Evolutionary conservation across 2,888 invertebrate species (phyloP), one percentile per base, ranked within the genome.

Genomic region (Pardosa pseudoannulata): DNA sequence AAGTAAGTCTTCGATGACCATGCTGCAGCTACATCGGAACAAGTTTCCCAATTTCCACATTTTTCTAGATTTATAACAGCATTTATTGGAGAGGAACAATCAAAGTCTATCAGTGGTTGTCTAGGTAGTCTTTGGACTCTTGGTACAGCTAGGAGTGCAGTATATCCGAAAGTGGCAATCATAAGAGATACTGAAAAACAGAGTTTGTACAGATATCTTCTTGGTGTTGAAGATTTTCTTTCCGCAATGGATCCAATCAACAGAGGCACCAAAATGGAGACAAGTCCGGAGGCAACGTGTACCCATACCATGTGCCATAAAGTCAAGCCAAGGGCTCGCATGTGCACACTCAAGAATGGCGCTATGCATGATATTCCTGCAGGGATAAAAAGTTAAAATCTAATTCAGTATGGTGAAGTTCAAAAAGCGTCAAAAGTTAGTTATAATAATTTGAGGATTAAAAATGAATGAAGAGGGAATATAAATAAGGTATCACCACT

Each of bases 321-420:
- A 75, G 94, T 94, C 89, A 97, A 91, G 0, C 96, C 97, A 88
- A 95, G 93, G 86, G 93, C 92, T 88, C 93, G 92, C 95, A 96
- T 95, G 92, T 96, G 96, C 83, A 95, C 93, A 23, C 96, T 94
- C 88, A 97, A 94, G 92, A 96, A 95, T 7, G 97, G 95, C 90
- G 95, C 94, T 88, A 97, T 93, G 90, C 95, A 95, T 89, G 96
- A 96, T 90, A 97, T 93, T 89, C 95, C 97, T 97, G 92, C n/a
- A n/a, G n/a, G 19, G 70, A 73, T 16, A 46, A 46, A 46, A 36
- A 36, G 9, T 36, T 5, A 9, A 36, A 5, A 36, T 36, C 6
- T 36, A 36, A 7, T 36, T 7, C 36, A 36, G 6, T 7, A 9
- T 36, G 36, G n/a, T n/a, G n/a, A n/a, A n/a, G n/a, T n/a, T n/a